Evolutionary conservation across 2,888 invertebrate genomes (phyloP).

Genomic region (Agapostemon virescens): DNA sequence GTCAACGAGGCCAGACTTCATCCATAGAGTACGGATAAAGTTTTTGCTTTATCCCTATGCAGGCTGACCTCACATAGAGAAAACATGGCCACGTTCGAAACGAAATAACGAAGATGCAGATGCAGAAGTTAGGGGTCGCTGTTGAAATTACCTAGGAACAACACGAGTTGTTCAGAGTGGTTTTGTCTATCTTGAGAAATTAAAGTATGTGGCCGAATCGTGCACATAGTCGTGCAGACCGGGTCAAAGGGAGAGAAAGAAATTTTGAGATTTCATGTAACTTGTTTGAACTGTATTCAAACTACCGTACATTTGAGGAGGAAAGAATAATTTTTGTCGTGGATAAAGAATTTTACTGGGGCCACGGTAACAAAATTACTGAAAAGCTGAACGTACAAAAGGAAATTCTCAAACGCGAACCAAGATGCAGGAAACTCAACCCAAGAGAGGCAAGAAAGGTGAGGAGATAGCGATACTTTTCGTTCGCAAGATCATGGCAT

Average conservation of each 20-base stretch:
- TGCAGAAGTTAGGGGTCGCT: too few relatives aligned
- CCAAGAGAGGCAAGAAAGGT: slow-evolving; percentile 88
- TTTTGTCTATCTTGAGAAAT: slow-evolving; percentile 10
- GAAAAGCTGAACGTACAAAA: slow-evolving; percentile 81
- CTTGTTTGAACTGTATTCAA: slow-evolving; percentile 36
- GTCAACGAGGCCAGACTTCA: too few relatives aligned
- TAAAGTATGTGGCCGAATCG: slow-evolving; percentile 22
- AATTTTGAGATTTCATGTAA: slow-evolving; percentile 34
- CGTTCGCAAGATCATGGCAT: background rate
- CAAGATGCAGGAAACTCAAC: slow-evolving; percentile 77
- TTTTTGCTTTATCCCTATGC: too few relatives aligned
- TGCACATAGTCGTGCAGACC: slow-evolving; percentile 46
- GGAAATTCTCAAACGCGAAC: slow-evolving; percentile 79
- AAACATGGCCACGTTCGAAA: too few relatives aligned
- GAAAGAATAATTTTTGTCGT: slow-evolving; percentile 1
- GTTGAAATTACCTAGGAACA: too few relatives aligned
- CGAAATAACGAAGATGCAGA: too few relatives aligned
- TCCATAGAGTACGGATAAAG: too few relatives aligned
- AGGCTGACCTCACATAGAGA: too few relatives aligned
- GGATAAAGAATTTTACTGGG: slow-evolving; percentile 16
- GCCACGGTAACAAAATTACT: slow-evolving; percentile 2
- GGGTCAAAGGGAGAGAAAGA: slow-evolving; percentile 32
- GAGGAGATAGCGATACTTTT: slow-evolving; percentile 27
- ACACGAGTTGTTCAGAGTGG: too few relatives aligned
- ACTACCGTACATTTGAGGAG: slow-evolving; percentile 9